Base-by-base conservation (phyloP, 2,797 vertebrate species). In the Telmatherina bonti region DNA sequence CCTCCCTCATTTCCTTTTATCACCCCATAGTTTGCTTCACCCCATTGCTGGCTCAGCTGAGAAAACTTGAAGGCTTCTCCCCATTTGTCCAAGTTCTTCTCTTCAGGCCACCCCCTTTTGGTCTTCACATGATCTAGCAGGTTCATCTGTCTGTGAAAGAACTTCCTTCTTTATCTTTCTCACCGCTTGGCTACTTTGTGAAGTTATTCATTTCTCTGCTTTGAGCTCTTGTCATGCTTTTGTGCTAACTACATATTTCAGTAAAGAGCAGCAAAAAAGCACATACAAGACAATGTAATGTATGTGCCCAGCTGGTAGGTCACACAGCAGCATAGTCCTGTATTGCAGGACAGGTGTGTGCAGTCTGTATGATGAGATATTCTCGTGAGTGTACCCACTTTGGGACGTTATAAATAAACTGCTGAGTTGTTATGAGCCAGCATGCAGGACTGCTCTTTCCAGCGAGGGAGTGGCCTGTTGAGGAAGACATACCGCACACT, bases 341-440 rank as follows among this genome's bases (percentile, higher is more conserved):
- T 63, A 57, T 84, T 85, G 82, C 43, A 57, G 77, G 81, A 86
- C 89, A 88, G 87, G 84, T 91, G 89, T 83, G 65, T 76, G 72
- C 31, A 66, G 85, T 70, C 71, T 73, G 75, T 55, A 73, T 83
- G 70, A 74, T 63, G 65, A 85, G 76, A 79, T 78, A 74, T 81
- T 87, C 81, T 86, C 81, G 77, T 67, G 66, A 84, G 81, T 75
- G 63, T 47, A 79, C 77, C 79, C 70, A 71, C 81, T 72, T 85
- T 86, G 78, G 77, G 86, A 58, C 67, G 89, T 89, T 92, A 92
- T 89, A 92, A 91, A 92, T 91, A 92, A 90, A 91, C 88, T 88
- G 91, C 89, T 91, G 92, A 91, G 88, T 86, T 82, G 89, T 88
- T 87, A 83, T 87, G 85, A 86, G 83, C 83, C 79, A 88, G 89